phyloP scores from a whole-genome alignment of 1,140 invertebrate species.

The Zaprionus tsacasi region DNA sequence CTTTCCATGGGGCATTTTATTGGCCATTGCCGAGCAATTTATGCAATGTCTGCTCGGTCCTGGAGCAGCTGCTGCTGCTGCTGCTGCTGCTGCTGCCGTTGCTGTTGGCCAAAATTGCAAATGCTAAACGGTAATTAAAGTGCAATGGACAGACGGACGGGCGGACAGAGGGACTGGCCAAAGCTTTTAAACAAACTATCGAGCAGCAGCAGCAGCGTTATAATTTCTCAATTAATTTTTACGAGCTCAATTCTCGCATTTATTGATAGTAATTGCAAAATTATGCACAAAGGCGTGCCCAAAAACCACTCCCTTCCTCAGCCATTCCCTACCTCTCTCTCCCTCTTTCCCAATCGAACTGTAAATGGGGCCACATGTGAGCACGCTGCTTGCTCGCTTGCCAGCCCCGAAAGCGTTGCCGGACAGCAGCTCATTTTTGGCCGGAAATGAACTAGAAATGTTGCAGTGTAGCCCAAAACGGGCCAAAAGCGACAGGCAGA shows the following conservation, averaged over 20 bases:
- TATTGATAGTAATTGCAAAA: conserved; percentile 77
- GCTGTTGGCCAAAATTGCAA: conserved; percentile 56
- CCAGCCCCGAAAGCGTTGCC: background rate
- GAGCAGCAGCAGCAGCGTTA: conserved; percentile 49
- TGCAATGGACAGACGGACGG: conserved; percentile 6
- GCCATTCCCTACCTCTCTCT: background rate
- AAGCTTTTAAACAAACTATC: conserved; percentile 44
- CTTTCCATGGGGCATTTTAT: conserved; percentile 69
- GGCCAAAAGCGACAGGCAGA: conserved; percentile 31
- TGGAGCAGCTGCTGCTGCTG: conserved; percentile 44
- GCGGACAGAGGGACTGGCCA: background rate
- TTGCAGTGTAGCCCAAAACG: conserved; percentile 56
- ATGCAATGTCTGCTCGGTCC: conserved; percentile 67
- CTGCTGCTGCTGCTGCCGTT: conserved; percentile 50
- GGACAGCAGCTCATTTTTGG: conserved; percentile 76
- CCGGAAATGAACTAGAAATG: conserved; percentile 80
- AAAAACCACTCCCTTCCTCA: conserved; percentile 8
- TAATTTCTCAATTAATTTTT: conserved; percentile 78
- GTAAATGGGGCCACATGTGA: conserved; percentile 52
- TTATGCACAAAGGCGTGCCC: conserved; percentile 71
- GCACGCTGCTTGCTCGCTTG: conserved; percentile 4
- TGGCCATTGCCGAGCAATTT: conserved; percentile 69
- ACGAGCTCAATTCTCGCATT: conserved; percentile 34
- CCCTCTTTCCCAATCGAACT: conserved; percentile 5
- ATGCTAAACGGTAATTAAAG: conserved; percentile 76